Base-by-base conservation (phyloP, 2,113 vertebrate species). In the Motacilla tschutschensis region DNA sequence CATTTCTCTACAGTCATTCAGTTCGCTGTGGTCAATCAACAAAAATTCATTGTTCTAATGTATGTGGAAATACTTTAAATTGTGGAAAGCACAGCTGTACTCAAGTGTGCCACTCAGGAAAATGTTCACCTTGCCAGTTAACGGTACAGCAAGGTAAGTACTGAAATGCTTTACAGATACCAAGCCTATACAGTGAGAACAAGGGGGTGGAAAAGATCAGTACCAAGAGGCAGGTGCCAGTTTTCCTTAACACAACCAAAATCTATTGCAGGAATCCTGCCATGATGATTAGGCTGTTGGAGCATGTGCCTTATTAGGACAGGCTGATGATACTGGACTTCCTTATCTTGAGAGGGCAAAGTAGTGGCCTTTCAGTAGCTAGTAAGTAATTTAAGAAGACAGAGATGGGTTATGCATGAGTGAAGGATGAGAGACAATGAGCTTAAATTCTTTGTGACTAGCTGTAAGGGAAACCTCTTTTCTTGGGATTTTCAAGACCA, bases 21-120 rank as follows among this genome's bases (percentile, higher is more conserved):
- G 97, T 99, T 96, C 99, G 99, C 75, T 99, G 99, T 88, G 98
- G 98, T 72, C 99, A 98, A 31, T 96, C 98, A 12, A 86, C 96
- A 28, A 96, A 97, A 66, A 97, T 99, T 75, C 98, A 94, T 72
- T 99, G 99, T 93, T 97, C 97, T 82, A 97, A 97, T 62, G 97
- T 97, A 31, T 99, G 99, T 89, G 97, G 97, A 17, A 97, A 97
- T 86, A 47, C 95, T 67, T 95, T 99, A 74, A 99, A 98, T 94
- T 99, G 99, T 95, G 97, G 96, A 40, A 95, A 98, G 85, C 99
- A 99, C 95, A 96, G 65, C 74, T 99, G 99, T 90, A 83, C 95
- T 74, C 97, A 98, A 94, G 97, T 98, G 83, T 99, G 99, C 95
- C 99, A 99, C 93, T 94, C 96, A 7, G 98, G 98, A 87, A 90